Conservation (phyloP, 2,113 vertebrate species). For the Pristiophorus japonicus region DNA sequence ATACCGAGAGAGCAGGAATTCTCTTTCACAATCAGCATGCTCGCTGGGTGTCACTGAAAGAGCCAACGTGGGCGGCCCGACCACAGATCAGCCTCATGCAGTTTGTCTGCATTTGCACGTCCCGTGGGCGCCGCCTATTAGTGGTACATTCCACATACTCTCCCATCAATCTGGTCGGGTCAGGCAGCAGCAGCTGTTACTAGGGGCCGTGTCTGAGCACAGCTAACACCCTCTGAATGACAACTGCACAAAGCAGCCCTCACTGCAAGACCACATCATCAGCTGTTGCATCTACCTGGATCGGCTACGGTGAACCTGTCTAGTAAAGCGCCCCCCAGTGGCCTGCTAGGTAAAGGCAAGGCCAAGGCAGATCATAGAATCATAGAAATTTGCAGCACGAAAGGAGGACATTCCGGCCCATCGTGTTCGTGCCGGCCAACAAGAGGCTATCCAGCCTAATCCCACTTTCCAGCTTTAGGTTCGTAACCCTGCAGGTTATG, state of each 20-base stretch:
- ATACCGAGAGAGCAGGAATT: not conserved
- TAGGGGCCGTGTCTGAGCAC: too few species aligned
- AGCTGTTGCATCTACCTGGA: not conserved
- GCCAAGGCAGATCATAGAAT: not conserved
- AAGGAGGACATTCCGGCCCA: too few species aligned
- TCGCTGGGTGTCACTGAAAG: not conserved
- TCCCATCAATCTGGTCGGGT: not conserved
- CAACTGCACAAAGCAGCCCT: not conserved
- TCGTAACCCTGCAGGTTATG: too few species aligned
- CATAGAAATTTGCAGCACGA: too few species aligned
- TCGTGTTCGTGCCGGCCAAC: too few species aligned
- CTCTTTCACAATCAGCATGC: not conserved
- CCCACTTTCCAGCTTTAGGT: too few species aligned
- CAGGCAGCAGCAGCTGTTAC: too few species aligned
- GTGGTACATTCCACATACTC: not conserved
- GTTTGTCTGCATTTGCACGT: not conserved
- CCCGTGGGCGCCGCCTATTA: not conserved
- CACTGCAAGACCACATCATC: not conserved
- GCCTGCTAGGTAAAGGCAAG: not conserved
- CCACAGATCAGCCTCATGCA: too few species aligned
- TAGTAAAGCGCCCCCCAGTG: too few species aligned
- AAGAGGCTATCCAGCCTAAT: too few species aligned
- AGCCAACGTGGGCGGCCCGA: not conserved
- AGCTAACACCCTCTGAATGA: not conserved
- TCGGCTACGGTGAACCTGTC: not conserved